Evolutionary conservation across 2,113 vertebrate species (phyloP).

Genomic region (Microtus oregoni): DNA sequence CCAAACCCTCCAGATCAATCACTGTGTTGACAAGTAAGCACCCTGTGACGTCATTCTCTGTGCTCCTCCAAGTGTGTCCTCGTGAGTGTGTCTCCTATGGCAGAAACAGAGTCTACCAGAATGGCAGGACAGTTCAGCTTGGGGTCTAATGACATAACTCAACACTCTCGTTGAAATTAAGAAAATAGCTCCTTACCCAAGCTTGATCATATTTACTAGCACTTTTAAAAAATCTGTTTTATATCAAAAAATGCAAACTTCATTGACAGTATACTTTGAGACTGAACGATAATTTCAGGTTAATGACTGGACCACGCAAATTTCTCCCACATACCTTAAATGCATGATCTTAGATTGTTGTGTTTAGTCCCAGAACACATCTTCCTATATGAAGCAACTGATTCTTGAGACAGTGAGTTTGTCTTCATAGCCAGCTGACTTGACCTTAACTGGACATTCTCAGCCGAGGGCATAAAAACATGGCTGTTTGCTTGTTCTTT

Average conservation of each 20-base stretch:
- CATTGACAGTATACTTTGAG: background rate
- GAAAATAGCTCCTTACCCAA: background rate
- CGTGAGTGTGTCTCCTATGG: no score
- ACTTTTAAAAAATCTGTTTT: background rate
- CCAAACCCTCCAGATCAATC: conserved; percentile 89
- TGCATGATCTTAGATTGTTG: background rate
- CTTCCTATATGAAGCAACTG: conserved; percentile 13
- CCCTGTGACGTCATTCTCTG: background rate
- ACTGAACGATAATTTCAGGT: background rate
- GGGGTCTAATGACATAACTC: background rate
- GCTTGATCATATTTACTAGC: background rate
- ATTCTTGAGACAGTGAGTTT: background rate
- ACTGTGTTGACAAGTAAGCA: conserved; percentile 95
- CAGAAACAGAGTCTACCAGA: background rate
- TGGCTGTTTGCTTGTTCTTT: background rate
- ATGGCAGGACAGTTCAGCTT: background rate
- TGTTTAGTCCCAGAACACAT: background rate
- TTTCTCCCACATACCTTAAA: background rate
- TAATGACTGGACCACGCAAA: background rate
- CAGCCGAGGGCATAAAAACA: background rate
- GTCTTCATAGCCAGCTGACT: background rate
- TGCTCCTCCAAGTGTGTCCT: background rate
- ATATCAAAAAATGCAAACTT: background rate
- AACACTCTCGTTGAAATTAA: background rate
- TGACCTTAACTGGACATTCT: background rate